A percentile compares a stretch with the other conserved stretches of the same genome.
Conservation (phyloP, 2,113 vertebrate genomes). For the Eupsittula cactorum region DNA sequence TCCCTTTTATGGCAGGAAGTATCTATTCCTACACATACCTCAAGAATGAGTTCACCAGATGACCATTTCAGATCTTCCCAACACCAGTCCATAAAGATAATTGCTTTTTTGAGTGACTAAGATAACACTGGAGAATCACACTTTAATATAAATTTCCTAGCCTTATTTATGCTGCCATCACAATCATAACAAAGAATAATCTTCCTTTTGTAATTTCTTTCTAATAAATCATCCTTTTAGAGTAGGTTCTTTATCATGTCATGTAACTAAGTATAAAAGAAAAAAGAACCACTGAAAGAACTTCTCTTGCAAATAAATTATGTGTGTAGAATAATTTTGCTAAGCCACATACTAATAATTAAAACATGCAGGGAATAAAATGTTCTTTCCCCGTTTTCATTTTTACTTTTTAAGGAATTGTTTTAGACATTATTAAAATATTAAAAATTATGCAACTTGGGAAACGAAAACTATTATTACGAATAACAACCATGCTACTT, state of each 20-base stretch:
- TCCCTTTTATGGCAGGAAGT: not conserved
- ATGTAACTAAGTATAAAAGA: not conserved
- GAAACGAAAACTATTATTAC: not conserved
- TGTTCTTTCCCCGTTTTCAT: not conserved
- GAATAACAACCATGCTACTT: not conserved
- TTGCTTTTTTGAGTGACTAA: not conserved
- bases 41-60: not conserved
- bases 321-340: not conserved
- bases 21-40: not conserved
- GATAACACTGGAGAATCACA: not conserved
- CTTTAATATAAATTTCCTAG: not conserved
- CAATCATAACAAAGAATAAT: not conserved
- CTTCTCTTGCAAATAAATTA: not conserved
- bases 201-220: not conserved
- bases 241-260: not conserved
- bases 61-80: not conserved
- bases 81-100: not conserved
- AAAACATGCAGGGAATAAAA: not conserved
- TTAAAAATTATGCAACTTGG: not conserved
- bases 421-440: not conserved
- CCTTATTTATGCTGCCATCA: not conserved
- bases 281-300: not conserved
- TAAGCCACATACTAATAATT: not conserved
- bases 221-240: not conserved
- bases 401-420: not conserved